Base-by-base conservation (phyloP, 1,140 invertebrate genomes). In the Pogonognathellus flavescens region DNA sequence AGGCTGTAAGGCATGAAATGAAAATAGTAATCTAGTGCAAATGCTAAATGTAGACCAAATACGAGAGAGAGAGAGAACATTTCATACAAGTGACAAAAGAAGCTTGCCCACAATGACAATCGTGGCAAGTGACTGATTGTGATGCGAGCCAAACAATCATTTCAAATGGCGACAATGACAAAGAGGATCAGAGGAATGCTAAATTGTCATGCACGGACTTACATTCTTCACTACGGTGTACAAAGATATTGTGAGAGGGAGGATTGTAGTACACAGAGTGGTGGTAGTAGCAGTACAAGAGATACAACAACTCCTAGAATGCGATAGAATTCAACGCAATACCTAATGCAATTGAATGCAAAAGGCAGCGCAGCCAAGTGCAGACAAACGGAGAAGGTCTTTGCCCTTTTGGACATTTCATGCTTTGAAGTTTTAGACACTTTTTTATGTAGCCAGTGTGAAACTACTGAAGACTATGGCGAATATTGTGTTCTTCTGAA, bases 161-260 rank as follows among this genome's bases (percentile, higher is more conserved):
- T 76, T 76, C 14, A 76, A 76, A 76, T 76, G 41, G 70, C 41
- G 70, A 76, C 70, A 76, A 76, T 76, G 70, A 76, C 70, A 76
- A 76, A 76, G 70, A 76, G 70, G 70, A 76, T 76, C 31, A 41
- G 31, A 76, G 70, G 31, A 76, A 76, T 76, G 70, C 70, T 14
- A 31, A 76, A 31, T 76, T 76, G 70, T 76, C 70, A 76, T 76
- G 70, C 70, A 76, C 70, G 31, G 70, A 50, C 41, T 76, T 76
- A 14, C 53, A 57, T 57, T 57, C 53, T 31, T 50, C 4, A 50
- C 13, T 76, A 41, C 31, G 9, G 10, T n/a, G 9, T 57, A 57
- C 11, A 57, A 57, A 57, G 53, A 5, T 13, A 13, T 14, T 57
- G n/a, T 8, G 8, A 62, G 20, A 62, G 4, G 22, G 20, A 62